These are phyloP conservation scores for Zaprionus ghesquierei DNA, from an alignment of 1,140 invertebrate species.

Conservation along the genomic window DNA sequence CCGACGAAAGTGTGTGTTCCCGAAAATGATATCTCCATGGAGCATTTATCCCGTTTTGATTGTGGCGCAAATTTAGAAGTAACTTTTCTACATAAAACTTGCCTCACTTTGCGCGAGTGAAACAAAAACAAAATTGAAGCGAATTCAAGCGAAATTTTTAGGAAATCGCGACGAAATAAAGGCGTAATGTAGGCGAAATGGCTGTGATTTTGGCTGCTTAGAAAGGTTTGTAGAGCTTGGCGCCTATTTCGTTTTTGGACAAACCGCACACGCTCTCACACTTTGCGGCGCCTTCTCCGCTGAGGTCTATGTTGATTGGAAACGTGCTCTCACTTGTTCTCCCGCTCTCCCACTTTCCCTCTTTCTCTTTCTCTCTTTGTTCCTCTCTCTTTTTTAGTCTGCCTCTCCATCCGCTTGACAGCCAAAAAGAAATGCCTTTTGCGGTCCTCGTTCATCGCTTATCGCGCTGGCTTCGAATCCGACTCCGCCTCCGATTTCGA, in stretches of 20 bases:
- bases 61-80: background rate
- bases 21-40: background rate
- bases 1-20: background rate
- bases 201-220: too few species aligned
- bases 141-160: background rate
- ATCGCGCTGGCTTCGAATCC: background rate
- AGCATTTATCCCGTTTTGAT: background rate
- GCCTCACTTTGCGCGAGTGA: too few species aligned
- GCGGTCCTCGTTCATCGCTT: slow-evolving; percentile 16
- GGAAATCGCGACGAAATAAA: background rate
- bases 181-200: background rate
- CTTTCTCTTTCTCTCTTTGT: background rate
- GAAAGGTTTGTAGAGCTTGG: background rate
- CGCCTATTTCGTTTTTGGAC: background rate
- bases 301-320: slow-evolving; percentile 12
- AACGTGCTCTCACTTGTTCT: slow-evolving; percentile 12
- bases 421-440: slow-evolving; percentile 14
- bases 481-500: background rate
- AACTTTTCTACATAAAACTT: background rate
- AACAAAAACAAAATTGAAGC: background rate
- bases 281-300: background rate
- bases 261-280: background rate
- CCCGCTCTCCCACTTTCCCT: background rate
- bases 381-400: background rate
- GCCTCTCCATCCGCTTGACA: too few species aligned